Percentiles rank a stretch among this genome's conserved stretches.
These are phyloP conservation scores for Meiosimyza decipiens DNA, from an alignment of 2,888 invertebrate genomes.

Conservation along the genomic window DNA sequence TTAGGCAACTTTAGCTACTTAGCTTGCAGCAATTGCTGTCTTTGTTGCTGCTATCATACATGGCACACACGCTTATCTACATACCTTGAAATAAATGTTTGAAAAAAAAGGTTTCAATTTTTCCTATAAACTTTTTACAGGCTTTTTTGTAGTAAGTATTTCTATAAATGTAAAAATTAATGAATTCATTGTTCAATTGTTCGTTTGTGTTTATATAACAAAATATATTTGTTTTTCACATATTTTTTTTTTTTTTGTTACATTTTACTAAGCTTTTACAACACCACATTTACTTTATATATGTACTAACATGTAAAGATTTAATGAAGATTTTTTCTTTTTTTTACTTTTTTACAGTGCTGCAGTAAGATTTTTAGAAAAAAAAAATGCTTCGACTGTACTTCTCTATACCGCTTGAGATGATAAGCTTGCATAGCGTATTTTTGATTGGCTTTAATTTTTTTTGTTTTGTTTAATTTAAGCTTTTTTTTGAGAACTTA, in stretches of 20 bases:
- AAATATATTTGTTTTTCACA: too few species aligned
- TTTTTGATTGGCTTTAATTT: slow-evolving; percentile 8
- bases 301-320: background rate
- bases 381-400: slow-evolving; percentile 34
- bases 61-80: too few species aligned
- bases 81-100: background rate
- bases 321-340: background rate
- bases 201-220: background rate
- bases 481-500: slow-evolving; percentile 4
- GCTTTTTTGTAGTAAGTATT: slow-evolving; percentile 63
- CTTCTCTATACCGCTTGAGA: slow-evolving; percentile 22
- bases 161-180: slow-evolving; percentile 36
- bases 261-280: background rate
- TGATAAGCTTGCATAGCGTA: slow-evolving; percentile 11
- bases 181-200: background rate
- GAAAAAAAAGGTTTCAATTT: background rate
- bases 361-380: slow-evolving; percentile 20
- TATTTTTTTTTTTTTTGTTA: background rate
- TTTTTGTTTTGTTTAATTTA: slow-evolving; percentile 2
- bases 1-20: too few species aligned
- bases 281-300: background rate
- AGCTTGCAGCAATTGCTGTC: too few species aligned
- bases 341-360: slow-evolving; percentile 43
- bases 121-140: slow-evolving; percentile 53
- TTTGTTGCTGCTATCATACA: too few species aligned